Base-by-base conservation (phyloP, 2,797 vertebrate genomes). In the Gallirallus australis region DNA sequence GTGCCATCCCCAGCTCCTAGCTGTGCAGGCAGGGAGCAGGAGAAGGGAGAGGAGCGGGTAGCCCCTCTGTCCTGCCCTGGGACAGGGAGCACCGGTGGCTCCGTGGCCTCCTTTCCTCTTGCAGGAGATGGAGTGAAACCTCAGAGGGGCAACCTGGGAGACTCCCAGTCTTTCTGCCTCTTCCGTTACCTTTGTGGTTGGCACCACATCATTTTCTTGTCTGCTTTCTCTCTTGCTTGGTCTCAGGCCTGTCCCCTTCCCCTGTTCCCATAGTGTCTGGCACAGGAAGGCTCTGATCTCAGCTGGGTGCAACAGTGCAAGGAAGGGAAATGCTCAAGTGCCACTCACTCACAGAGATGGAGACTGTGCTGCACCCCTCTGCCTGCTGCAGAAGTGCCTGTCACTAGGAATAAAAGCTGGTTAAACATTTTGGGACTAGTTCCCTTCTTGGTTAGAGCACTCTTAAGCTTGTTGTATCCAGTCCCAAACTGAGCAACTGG, bases 391-490 rank as follows among this genome's bases (percentile, higher is more conserved):
- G 61, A 20, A 60, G 21, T 6, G 12, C 4, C 86, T 23, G 39
- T 42, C 23, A 5, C 27, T 52, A 4, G 3, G 5, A 25, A 17
- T 3, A 40, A 45, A 30, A 40, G 20, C 45, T 31, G 14, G 47
- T 59, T 57, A 25, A 65, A 52, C 0, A 1, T 31, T 53, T 42
- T 0, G 2, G 31, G 52, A 39, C 11, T 1, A 28, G 48, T 31
- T 63, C 48, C 24, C 31, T 60, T 8, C 77, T 42, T 27, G 33
- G 12, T 30, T 40, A 42, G 21, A 47, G 35, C 11, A 7, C 21
- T 48, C 12, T 78, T 81, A 21, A 27, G 42, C 27, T 33, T 35
- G 33, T 45, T 21, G n/a, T n/a, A 57, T 70, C 53, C 64, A 37
- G 39, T 76, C n/a, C 42, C 17, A 33, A 47, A 54, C 48, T 8